Evolutionary conservation across 2,113 vertebrate genomes (phyloP).

Genomic region (Corydoras maculifer): DNA sequence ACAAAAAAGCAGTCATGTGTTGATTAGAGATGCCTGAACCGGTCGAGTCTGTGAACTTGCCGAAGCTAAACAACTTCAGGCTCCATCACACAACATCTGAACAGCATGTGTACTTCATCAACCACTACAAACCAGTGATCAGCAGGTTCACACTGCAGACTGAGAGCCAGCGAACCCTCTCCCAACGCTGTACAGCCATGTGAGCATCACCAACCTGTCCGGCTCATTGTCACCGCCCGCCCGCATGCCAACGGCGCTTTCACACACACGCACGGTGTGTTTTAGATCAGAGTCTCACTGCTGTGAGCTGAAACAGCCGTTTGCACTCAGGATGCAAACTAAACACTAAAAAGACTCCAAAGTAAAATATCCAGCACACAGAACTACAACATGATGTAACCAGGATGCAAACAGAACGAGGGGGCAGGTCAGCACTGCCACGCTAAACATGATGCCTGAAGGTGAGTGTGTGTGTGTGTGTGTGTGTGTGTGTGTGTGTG

Average conservation of each 20-base stretch:
- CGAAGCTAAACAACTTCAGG: constrained; percentile 19
- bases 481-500: too few relatives aligned
- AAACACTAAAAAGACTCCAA: too few relatives aligned
- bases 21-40: not conserved
- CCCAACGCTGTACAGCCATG: too few relatives aligned
- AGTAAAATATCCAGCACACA: too few relatives aligned
- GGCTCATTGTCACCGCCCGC: constrained; percentile 24
- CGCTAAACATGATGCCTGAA: too few relatives aligned
- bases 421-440: too few relatives aligned
- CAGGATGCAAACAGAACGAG: too few relatives aligned
- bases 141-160: not conserved
- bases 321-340: too few relatives aligned
- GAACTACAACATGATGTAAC: too few relatives aligned
- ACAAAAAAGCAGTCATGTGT: not conserved
- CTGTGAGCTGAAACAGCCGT: not conserved
- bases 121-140: constrained; percentile 1
- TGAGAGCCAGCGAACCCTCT: too few relatives aligned
- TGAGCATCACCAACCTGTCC: constrained; percentile 21
- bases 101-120: constrained; percentile 14
- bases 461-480: too few relatives aligned
- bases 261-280: not conserved
- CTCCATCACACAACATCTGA: constrained; percentile 7
- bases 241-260: not conserved
- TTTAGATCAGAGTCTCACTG: constrained; percentile 31
- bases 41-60: constrained; percentile 1